Conservation (phyloP, 2,113 vertebrate species). For the Mustela nigripes region DNA sequence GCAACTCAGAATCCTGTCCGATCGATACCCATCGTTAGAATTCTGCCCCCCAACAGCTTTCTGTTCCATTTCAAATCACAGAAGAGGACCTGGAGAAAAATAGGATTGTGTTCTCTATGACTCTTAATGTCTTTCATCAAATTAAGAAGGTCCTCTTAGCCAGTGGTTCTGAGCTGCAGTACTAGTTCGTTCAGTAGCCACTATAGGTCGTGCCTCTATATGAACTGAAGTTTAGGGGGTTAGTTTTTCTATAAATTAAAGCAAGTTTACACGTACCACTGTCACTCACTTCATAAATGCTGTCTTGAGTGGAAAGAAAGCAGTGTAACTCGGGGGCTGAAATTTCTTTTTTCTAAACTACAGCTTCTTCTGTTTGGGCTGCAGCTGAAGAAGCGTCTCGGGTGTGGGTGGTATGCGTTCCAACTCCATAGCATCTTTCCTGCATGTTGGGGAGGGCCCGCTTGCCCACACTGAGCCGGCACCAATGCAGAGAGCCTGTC, state of each 20-base stretch:
- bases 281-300: not conserved
- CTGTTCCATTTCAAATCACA: not conserved
- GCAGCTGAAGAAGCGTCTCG: not conserved
- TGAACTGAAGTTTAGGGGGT: not conserved
- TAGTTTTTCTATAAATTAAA: not conserved
- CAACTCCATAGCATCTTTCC: not conserved
- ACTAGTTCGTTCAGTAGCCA: not conserved
- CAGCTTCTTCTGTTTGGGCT: not conserved
- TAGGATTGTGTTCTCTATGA: not conserved
- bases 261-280: not conserved
- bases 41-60: not conserved
- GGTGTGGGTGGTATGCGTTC: not conserved
- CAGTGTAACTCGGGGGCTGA: not conserved
- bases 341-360: not conserved
- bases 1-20: not conserved
- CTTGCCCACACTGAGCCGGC: not conserved
- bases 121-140: not conserved
- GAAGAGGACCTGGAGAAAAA: not conserved
- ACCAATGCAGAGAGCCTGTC: not conserved
- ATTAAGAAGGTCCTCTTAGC: not conserved
- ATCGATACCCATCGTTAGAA: not conserved
- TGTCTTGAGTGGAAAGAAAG: not conserved
- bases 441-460: accelerated
- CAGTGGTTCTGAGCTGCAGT: not conserved
- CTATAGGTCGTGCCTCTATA: not conserved